Evolutionary conservation across 2,113 vertebrate species (phyloP), one percentile per base, ranked within the genome.

Genomic region (Colius striatus): DNA sequence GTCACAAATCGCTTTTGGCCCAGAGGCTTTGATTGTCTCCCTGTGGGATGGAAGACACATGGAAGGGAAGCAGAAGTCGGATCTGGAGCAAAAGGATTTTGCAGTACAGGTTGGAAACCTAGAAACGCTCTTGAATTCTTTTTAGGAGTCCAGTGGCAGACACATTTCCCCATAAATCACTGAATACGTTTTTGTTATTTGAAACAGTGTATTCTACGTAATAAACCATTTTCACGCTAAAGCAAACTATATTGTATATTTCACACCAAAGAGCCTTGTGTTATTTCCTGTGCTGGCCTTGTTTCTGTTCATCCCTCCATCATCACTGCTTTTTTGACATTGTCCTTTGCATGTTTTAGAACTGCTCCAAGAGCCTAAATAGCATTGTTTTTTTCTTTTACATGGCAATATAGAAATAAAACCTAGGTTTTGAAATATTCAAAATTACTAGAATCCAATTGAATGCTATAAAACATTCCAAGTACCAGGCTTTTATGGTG

Each of bases 161-260:
- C 81, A 6, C n/a, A 36, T 92, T 48, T 85, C 16, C 47, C 9
- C 22, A 21, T 72, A 90, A 88, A 66, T 73, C 63, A 47, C 16
- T 45, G 27, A 22, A 12, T 63, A 25, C 1, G 2, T 75, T 84
- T 92, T 53, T 94, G 30, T 88, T 92, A 36, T 92, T 80, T 90
- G 63, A 95, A 90, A 54, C 0, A 2, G 20, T 90, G 29, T 51
- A 47, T 65, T 85, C 32, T 66, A 11, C 80, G 45, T 74, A 90
- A 96, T 94, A 92, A 95, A 94, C 13, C 14, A 23, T 54, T 90
- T n/a, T 29, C 84, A 72, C 19, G 41, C 45, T 67, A 51, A 94
- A 90, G 9, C 30, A 79, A 51, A 10, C 32, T 32, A 9, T 55
- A 19, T 66, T 4, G 90, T 67, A 23, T 61, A 45, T 80, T 84